These are phyloP conservation scores for Apaloderma vittatum DNA, from an alignment of 2,113 vertebrate genomes.

Conservation along the genomic window DNA sequence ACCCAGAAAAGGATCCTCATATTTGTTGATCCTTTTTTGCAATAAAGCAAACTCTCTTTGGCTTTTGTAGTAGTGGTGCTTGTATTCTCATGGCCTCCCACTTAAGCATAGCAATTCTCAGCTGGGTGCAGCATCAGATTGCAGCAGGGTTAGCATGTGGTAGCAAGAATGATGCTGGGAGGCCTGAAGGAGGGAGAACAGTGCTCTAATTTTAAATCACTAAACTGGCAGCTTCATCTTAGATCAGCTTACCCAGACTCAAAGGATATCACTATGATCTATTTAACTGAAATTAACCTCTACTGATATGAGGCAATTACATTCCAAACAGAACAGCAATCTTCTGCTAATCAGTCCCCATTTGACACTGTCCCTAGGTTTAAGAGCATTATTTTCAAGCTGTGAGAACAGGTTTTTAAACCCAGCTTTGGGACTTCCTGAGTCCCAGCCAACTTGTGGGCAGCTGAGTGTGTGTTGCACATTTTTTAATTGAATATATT, in stretches of 20 bases:
- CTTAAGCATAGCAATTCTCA: conserved; percentile 17
- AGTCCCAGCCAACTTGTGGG: not conserved
- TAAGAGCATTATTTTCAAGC: conserved; percentile 37
- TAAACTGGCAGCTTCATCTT: conserved; percentile 21
- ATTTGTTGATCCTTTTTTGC: not conserved
- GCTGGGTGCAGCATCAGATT: conserved; percentile 32
- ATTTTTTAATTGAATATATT: not conserved
- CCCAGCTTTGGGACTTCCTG: not conserved
- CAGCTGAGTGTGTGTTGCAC: not conserved
- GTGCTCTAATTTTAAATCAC: conserved; percentile 50
- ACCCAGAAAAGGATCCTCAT: not conserved
- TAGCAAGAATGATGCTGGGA: conserved; percentile 26
- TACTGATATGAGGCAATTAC: not conserved
- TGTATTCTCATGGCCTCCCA: conserved; percentile 47
- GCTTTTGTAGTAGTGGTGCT: not conserved
- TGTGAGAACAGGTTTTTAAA: conserved; percentile 44
- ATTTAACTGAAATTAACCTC: conserved; percentile 44
- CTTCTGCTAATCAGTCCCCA: not conserved
- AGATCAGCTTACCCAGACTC: conserved; percentile 29
- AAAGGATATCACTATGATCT: conserved; percentile 22
- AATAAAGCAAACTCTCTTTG: conserved; percentile 9
- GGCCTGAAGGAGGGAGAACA: conserved; percentile 27
- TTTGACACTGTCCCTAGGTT: conserved; percentile 9
- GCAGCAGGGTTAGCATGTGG: conserved; percentile 47
- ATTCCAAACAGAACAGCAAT: not conserved